Percentiles rank a stretch among this genome's conserved stretches.
Evolutionary conservation across 2,888 invertebrate species (phyloP).

Genomic region (Crematogaster levior): DNA sequence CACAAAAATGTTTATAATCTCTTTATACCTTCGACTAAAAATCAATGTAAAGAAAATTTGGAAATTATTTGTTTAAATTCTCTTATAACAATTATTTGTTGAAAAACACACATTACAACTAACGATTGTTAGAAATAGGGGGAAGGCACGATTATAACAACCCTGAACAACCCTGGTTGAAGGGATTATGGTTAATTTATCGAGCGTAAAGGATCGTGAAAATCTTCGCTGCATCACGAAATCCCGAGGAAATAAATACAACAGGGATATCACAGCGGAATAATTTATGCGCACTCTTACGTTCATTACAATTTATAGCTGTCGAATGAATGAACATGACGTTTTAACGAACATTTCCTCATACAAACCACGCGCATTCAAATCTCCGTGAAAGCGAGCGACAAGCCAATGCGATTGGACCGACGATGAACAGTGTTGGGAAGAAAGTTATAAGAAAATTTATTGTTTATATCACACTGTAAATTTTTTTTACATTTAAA

Average conservation of each 20-base stretch:
- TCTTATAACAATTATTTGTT: no score
- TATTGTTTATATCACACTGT: neutral
- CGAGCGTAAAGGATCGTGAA: no score
- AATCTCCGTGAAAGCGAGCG: neutral
- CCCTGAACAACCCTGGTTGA: no score
- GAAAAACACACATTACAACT: no score
- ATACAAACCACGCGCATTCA: neutral
- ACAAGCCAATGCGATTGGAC: neutral
- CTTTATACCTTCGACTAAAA: no score
- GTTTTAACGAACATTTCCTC: neutral
- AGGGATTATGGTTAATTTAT: no score
- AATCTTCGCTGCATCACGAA: no score
- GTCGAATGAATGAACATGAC: neutral
- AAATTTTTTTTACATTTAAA: neutral
- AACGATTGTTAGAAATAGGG: no score
- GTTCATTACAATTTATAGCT: slow-evolving; percentile 4
- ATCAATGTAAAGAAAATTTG: no score
- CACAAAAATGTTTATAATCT: no score
- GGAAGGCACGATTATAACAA: no score
- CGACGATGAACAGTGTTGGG: neutral
- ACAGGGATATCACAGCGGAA: neutral
- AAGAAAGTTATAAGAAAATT: neutral
- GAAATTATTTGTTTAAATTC: no score
- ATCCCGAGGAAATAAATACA: neutral
- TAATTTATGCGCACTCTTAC: neutral